phyloP scores from a whole-genome alignment of 2,888 invertebrate genomes.

The Cosmopolites sordidus region DNA sequence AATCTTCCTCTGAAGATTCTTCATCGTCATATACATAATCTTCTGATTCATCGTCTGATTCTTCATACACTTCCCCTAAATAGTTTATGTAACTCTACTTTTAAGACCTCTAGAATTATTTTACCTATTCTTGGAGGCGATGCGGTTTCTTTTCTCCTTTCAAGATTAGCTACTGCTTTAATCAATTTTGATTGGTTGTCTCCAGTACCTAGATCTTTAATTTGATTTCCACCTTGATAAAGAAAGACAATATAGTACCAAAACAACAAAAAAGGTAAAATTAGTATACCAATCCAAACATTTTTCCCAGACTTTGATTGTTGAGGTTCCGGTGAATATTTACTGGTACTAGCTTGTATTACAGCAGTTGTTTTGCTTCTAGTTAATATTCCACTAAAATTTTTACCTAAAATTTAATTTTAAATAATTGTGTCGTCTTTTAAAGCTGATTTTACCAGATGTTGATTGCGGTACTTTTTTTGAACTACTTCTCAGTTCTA shows the following conservation, averaged over 20 bases:
- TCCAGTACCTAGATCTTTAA: slow-evolving; percentile 54
- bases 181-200: slow-evolving; percentile 60
- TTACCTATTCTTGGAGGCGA: slow-evolving; percentile 17
- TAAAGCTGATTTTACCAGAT: slow-evolving; percentile 33
- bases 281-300: slow-evolving; percentile 53
- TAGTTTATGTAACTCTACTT: no score
- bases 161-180: slow-evolving; percentile 62
- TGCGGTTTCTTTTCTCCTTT: slow-evolving; percentile 52
- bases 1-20: slow-evolving; percentile 46
- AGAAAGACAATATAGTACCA: not conserved
- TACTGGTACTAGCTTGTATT: slow-evolving; percentile 36
- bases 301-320: slow-evolving; percentile 51
- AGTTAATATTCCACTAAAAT: slow-evolving; percentile 46
- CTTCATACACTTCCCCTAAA: slow-evolving; percentile 40
- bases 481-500: slow-evolving; percentile 72
- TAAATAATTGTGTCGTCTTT: not conserved
- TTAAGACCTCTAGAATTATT: not conserved
- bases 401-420: slow-evolving; percentile 20
- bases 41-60: slow-evolving; percentile 38
- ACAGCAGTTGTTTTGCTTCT: slow-evolving; percentile 48
- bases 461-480: slow-evolving; percentile 52
- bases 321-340: slow-evolving; percentile 34
- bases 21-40: slow-evolving; percentile 36
- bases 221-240: slow-evolving; percentile 50
- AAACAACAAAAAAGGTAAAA: not conserved